These are phyloP conservation scores for Scalopus aquaticus DNA, from an alignment of 2,113 vertebrate species.

Conservation along the genomic window DNA sequence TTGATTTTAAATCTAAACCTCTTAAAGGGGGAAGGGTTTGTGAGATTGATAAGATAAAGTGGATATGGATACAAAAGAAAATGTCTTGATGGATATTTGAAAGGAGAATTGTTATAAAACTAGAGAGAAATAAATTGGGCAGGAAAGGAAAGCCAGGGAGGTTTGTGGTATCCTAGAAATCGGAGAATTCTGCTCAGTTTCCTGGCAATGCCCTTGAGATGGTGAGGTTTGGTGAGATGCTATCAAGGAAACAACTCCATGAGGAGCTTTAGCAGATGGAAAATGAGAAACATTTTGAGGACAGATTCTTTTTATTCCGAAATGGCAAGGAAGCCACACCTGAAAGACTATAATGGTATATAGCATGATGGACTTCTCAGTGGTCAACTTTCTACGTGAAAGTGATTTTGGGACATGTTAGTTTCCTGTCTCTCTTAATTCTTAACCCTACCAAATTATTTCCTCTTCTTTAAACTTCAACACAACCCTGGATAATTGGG, in stretches of 20 bases:
- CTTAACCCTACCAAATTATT: background rate
- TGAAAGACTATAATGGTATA: background rate
- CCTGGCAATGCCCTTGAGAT: background rate
- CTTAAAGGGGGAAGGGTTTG: background rate
- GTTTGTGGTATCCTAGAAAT: background rate
- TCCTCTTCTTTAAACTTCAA: background rate
- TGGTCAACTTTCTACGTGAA: background rate
- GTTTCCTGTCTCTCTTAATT: background rate
- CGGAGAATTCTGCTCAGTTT: background rate
- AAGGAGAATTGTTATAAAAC: background rate
- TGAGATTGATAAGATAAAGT: conserved; percentile 3
- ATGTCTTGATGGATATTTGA: background rate
- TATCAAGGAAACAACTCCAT: background rate
- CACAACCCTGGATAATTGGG: background rate
- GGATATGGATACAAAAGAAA: background rate
- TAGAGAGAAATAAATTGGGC: background rate
- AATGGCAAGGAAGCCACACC: background rate
- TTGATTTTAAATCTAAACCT: conserved; percentile 45
- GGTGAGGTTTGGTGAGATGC: background rate
- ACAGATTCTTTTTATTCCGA: background rate
- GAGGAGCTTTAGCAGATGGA: background rate
- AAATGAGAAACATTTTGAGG: background rate
- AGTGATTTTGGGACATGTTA: background rate
- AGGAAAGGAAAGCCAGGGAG: background rate
- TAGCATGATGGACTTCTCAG: background rate